Evolutionary conservation across 2,113 vertebrate genomes (phyloP).

Genomic region (Columba janthina): DNA sequence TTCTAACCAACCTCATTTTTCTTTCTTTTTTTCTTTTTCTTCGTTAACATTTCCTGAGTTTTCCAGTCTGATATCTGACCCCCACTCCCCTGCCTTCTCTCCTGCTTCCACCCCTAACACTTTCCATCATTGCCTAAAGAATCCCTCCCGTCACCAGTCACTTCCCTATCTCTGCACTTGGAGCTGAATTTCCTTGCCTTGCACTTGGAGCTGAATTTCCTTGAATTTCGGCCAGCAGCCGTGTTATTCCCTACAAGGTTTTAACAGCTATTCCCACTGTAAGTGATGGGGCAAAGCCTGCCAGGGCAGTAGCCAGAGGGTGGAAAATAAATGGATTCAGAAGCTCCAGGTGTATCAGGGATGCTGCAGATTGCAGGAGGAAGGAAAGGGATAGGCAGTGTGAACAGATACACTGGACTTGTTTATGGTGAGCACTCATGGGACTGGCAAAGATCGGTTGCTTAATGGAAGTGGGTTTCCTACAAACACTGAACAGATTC

Average conservation of each 20-base stretch:
- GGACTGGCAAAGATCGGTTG: background rate
- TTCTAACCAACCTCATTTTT: background rate
- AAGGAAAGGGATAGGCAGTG: background rate
- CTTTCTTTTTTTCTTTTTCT: background rate
- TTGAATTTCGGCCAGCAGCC: background rate
- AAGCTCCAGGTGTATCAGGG: constrained; percentile 14
- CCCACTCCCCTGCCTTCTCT: background rate
- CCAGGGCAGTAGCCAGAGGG: background rate
- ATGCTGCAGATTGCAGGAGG: constrained; percentile 1
- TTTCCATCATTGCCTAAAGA: background rate
- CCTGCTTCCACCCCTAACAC: background rate
- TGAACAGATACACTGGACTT: background rate
- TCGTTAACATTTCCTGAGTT: constrained; percentile 37
- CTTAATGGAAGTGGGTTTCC: background rate
- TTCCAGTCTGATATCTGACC: background rate
- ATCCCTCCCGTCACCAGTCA: background rate
- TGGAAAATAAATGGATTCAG: background rate
- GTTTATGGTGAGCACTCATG: background rate
- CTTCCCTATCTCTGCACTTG: background rate
- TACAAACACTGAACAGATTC: background rate
- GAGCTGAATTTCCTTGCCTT: background rate
- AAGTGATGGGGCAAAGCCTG: background rate
- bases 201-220: background rate
- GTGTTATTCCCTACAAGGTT: background rate
- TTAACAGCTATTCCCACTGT: background rate